A percentile compares a stretch with the other conserved stretches of the same genome.
Evolutionary conservation across 2,797 vertebrate species (phyloP).

Genomic region (Argya squamiceps): DNA sequence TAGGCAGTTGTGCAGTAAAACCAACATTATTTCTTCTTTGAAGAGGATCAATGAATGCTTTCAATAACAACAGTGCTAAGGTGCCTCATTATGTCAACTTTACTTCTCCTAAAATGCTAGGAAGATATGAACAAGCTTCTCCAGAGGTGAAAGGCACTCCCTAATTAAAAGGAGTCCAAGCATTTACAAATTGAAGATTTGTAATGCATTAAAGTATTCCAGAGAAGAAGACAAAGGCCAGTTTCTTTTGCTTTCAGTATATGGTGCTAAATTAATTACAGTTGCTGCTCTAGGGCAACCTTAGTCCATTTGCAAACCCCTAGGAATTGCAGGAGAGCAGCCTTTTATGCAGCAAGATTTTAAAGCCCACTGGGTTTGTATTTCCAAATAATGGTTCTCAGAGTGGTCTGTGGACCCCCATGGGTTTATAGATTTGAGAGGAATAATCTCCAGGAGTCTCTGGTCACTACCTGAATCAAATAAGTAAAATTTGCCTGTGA

Average conservation of each 20-base stretch:
- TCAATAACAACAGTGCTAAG: not conserved
- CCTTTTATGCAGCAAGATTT: not conserved
- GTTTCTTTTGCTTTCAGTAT: not conserved
- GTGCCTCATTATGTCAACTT: not conserved
- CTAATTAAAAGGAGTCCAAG: not conserved
- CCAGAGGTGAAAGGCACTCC: not conserved
- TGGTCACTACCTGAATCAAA: not conserved
- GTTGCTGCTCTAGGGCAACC: not conserved
- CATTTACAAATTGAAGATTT: not conserved
- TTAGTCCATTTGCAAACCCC: not conserved
- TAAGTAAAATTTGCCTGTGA: not conserved
- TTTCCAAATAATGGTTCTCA: not conserved
- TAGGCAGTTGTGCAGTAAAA: not conserved
- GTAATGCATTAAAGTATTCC: not conserved
- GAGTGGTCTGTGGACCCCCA: not conserved
- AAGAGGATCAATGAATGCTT: not conserved
- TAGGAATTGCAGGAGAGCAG: not conserved
- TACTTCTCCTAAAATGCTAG: not conserved
- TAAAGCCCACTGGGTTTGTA: not conserved
- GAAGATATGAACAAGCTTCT: not conserved
- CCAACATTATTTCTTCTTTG: not conserved
- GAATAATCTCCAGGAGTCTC: not conserved
- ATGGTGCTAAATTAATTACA: not conserved
- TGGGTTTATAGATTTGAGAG: not conserved
- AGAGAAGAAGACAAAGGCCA: not conserved